Evolutionary conservation across 2,113 vertebrate genomes (phyloP).

Genomic region (Piprites chloris): DNA sequence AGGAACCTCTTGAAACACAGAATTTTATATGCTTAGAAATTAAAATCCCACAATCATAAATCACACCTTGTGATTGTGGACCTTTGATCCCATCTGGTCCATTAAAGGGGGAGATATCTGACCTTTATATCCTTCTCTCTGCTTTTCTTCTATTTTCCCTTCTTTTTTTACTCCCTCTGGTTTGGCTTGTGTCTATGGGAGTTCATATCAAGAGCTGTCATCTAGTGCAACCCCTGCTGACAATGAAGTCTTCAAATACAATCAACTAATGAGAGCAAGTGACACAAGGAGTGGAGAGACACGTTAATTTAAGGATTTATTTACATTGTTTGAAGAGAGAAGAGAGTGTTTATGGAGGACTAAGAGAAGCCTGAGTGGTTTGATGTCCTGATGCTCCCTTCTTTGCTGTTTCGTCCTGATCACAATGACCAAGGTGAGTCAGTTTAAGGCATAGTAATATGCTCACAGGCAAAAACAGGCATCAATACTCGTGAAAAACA

Average conservation of each 20-base stretch:
- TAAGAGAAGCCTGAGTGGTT: neutral
- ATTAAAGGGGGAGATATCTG: neutral
- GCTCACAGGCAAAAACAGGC: neutral
- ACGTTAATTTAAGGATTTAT: neutral
- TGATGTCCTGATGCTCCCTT: neutral
- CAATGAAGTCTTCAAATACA: neutral
- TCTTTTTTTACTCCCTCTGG: neutral
- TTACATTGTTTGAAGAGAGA: neutral
- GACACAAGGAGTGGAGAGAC: neutral
- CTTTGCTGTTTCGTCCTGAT: neutral
- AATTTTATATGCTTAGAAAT: neutral
- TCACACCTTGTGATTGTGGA: neutral
- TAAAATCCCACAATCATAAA: neutral
- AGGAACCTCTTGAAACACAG: neutral
- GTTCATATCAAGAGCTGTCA: neutral
- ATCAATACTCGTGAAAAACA: neutral
- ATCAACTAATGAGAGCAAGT: neutral
- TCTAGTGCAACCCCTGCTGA: neutral
- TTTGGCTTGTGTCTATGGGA: neutral
- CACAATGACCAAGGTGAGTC: neutral
- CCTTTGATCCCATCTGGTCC: neutral
- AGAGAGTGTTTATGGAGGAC: neutral
- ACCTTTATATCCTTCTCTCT: neutral
- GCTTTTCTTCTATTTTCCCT: neutral
- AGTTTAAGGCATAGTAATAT: neutral